Conservation (phyloP, 2,888 invertebrate genomes). For the Eupithecia subumbrata region DNA sequence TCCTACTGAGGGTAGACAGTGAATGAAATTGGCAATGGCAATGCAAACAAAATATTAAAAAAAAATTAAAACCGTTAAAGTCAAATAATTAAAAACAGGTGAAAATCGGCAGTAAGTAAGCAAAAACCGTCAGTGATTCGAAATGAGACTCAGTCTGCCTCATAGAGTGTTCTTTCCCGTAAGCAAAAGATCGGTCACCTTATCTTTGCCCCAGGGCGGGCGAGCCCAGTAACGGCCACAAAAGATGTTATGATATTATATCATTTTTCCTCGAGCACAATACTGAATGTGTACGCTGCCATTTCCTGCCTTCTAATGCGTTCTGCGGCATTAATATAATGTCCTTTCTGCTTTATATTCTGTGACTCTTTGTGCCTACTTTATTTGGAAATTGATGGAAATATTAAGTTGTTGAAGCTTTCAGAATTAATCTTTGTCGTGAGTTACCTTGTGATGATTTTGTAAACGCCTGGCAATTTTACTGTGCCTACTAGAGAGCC, state of each 20-base stretch:
- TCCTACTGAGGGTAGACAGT: too few species aligned
- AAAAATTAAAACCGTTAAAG: too few species aligned
- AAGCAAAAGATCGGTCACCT: conserved; percentile 18
- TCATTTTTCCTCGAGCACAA: conserved; percentile 80
- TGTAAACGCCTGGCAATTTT: not conserved
- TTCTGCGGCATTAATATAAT: conserved; percentile 61
- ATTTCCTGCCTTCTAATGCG: conserved; percentile 79
- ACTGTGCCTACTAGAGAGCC: too few species aligned
- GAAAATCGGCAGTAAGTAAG: too few species aligned
- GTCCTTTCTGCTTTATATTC: conserved; percentile 55
- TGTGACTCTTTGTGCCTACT: conserved; percentile 45
- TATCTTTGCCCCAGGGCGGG: conserved; percentile 64
- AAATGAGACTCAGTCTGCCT: conserved; percentile 12
- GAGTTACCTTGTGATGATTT: not conserved
- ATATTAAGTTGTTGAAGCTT: conserved; percentile 32
- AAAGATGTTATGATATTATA: conserved; percentile 82
- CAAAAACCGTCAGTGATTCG: not conserved
- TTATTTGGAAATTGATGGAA: conserved; percentile 41
- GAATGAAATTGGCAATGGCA: too few species aligned
- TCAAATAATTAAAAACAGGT: too few species aligned
- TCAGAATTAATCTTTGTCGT: conserved; percentile 29
- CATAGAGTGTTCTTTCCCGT: conserved; percentile 15
- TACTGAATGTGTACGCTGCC: conserved; percentile 68
- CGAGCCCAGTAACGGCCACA: conserved; percentile 75
- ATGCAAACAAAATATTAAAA: too few species aligned